Evolutionary conservation across 2,888 invertebrate genomes (phyloP).

Genomic region (Hymenopus coronatus): DNA sequence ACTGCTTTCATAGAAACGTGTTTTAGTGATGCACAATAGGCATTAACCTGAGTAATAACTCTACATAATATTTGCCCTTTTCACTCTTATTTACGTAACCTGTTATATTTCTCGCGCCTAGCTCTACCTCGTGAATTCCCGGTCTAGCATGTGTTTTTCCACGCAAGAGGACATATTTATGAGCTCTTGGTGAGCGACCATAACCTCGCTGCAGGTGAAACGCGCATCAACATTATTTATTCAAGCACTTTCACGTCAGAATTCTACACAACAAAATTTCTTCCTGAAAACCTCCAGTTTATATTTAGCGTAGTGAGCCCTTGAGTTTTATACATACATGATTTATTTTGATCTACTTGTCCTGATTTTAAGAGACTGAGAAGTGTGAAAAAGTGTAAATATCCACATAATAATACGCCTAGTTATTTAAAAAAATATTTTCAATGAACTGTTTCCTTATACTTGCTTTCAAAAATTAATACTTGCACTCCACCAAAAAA

Average conservation of each 20-base stretch:
- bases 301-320: not conserved
- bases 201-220: not conserved
- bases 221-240: not conserved
- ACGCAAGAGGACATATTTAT: not conserved
- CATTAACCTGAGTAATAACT: not conserved
- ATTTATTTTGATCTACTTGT: no score
- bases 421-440: no score
- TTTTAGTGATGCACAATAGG: no score
- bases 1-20: no score
- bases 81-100: not conserved
- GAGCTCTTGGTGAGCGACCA: not conserved
- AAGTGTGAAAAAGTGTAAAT: no score
- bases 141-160: not conserved
- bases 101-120: not conserved
- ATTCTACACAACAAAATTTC: not conserved
- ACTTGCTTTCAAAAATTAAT: no score
- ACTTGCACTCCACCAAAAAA: no score
- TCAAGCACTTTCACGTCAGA: not conserved
- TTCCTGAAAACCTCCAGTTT: not conserved
- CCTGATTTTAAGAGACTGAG: no score
- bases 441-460: no score
- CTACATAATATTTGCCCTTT: not conserved
- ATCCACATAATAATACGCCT: no score
- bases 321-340: not conserved
- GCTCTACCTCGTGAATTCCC: not conserved